These are phyloP conservation scores for Crematogaster levior DNA, from an alignment of 2,888 invertebrate genomes.

Conservation along the genomic window DNA sequence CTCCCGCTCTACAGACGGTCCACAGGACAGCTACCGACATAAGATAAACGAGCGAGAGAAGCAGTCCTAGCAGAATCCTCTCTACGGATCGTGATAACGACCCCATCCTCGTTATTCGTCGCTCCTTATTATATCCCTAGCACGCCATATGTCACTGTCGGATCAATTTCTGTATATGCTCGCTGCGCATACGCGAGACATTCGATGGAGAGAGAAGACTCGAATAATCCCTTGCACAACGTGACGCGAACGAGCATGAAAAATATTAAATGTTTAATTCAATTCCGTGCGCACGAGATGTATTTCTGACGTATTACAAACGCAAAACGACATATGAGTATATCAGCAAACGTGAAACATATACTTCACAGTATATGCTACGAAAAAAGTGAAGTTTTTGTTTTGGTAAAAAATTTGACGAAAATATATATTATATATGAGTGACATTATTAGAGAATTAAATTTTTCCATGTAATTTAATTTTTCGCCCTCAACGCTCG, in stretches of 20 bases:
- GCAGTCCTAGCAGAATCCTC: constrained; percentile 41
- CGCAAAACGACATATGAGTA: background rate
- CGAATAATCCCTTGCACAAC: background rate
- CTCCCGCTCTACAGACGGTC: constrained; percentile 7
- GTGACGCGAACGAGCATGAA: background rate
- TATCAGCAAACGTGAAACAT: background rate
- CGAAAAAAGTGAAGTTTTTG: background rate
- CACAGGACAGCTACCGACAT: constrained; percentile 19
- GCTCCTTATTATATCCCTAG: constrained; percentile 60
- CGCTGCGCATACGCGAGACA: constrained; percentile 10
- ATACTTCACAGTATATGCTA: background rate
- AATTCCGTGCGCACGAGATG: background rate
- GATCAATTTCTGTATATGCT: constrained; percentile 33
- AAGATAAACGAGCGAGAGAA: constrained; percentile 48
- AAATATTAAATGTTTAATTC: constrained; percentile 32
- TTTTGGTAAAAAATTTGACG: background rate
- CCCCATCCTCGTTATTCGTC: constrained; percentile 51
- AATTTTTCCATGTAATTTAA: constrained; percentile 67
- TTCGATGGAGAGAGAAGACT: background rate
- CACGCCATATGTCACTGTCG: constrained; percentile 50
- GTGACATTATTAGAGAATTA: constrained; percentile 63
- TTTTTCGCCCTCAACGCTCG: constrained; percentile 13
- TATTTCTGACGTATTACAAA: constrained; percentile 1
- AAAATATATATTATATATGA: constrained; percentile 46
- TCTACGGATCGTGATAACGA: constrained; percentile 56